phyloP scores from a whole-genome alignment of 2,113 vertebrate genomes.

The Bos indicus region DNA sequence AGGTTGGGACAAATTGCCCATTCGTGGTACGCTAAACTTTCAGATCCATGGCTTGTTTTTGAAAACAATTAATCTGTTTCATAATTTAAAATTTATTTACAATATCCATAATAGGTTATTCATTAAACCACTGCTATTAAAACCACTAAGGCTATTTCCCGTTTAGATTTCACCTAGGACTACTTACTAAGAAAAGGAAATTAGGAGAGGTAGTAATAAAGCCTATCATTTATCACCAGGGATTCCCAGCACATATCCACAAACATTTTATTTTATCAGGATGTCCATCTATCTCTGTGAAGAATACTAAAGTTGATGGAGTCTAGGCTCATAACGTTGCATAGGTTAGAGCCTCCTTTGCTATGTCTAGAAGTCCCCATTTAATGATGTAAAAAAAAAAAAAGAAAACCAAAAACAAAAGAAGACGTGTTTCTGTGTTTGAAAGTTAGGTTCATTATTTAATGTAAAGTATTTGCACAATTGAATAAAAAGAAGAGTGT shows the following conservation, averaged over 20 bases:
- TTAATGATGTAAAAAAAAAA: not conserved
- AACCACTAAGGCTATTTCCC: slow-evolving; percentile 6
- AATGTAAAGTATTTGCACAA: slow-evolving; percentile 41
- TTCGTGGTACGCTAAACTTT: not conserved
- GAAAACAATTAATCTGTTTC: slow-evolving; percentile 37
- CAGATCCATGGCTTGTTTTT: not conserved
- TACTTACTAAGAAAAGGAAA: slow-evolving; percentile 46
- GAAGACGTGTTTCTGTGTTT: slow-evolving; percentile 60
- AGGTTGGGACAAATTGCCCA: not conserved
- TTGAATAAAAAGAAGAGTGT: not conserved
- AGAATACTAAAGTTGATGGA: not conserved
- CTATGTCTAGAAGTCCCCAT: slow-evolving; percentile 35
- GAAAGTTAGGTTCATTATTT: slow-evolving; percentile 73
- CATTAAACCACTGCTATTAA: not conserved
- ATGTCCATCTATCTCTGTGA: slow-evolving; percentile 22
- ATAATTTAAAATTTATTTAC: slow-evolving; percentile 57
- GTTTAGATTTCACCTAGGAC: not conserved
- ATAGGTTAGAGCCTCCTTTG: slow-evolving; percentile 43
- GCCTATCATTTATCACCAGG: not conserved
- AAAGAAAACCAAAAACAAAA: not conserved
- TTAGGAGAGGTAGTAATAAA: slow-evolving; percentile 27
- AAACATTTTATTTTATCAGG: slow-evolving; percentile 44
- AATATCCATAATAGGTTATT: slow-evolving; percentile 46
- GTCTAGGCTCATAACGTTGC: not conserved
- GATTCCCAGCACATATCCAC: not conserved